Evolutionary conservation across 1,140 invertebrate species (phyloP), one percentile per base, ranked within the genome.

Genomic region (Battus philenor): DNA sequence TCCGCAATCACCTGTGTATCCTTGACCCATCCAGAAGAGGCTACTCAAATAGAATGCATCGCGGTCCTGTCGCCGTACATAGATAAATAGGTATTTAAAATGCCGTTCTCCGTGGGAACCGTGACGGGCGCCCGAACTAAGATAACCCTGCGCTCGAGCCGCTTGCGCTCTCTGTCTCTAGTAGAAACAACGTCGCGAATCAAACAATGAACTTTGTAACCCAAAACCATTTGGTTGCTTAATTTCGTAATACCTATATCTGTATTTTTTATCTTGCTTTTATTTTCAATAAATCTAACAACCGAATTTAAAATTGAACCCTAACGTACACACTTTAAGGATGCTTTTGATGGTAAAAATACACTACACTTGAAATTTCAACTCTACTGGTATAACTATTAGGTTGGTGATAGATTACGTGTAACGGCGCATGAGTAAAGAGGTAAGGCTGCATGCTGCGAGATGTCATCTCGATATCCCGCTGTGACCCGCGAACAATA

Each of bases 1-100:
- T 78, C 65, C 66, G 66, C 74, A 74, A 71, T 80, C 76, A 68
- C 74, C 70, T 61, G 30, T 52, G 62, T 65, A 84, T 85, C 81
- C 81, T 85, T 85, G 81, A 85, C 81, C 78, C 78, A 85, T 82
- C 78, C 75, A 82, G 80, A 77, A 82, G 78, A 82, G 75, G 76
- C 76, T 82, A 81, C 73, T 81, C 69, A 60, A 65, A 67, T 68
- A 73, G 70, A 79, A 78, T 79, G 75, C 65, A 75, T 60, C 64
- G 51, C 57, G 59, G 68, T 75, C 72, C 76, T 85, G 78, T 85
- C 81, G 68, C 76, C 69, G 69, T 77, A 74, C 62, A 56, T 77
- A 74, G 64, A 76, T 78, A 77, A 77, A 74, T 79, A 85, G 78
- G 78, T 79, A 85, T 79, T 78, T 81, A 82, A 81, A 75, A 85